Evolutionary conservation across 2,113 vertebrate species (phyloP), one percentile per base, ranked within the genome.

Genomic region (Neogobius melanostomus): DNA sequence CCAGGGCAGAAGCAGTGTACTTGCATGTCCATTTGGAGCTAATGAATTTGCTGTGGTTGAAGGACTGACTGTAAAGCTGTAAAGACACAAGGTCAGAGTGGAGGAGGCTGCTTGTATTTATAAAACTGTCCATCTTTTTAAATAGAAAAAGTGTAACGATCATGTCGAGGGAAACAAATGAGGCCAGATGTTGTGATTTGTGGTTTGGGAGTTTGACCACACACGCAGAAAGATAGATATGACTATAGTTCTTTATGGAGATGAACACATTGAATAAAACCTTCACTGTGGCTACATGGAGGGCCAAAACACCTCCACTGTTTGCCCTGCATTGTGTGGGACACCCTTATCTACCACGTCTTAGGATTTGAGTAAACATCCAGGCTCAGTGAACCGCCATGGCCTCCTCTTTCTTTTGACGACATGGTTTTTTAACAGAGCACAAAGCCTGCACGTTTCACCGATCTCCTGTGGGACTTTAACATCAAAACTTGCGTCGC

Each of bases 341-440:
- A 56, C 57, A 42, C 15, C 69, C 72, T 85, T 87, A 85, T 86
- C 82, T 79, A 57, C 43, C 54, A 16, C 50, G 64, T 66, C 69
- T 67, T 83, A 63, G 74, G 63, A 71, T 81, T 80, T 53, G 53
- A 64, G 69, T 68, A 61, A 82, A 84, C 63, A 72, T 28, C 7
- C 72, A 75, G 68, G 14, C 59, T 85, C 74, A 81, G 71, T 74
- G 68, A 72, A 65, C 72, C 9, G 3, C 47, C 47, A 46, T 80
- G 50, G 43, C 16, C 66, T 53, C 46, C 21, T 52, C 75, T 63
- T 80, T 71, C 47, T 50, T 68, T 52, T 68, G 12, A 15, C n/a
- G 64, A 72, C 71, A 77, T 72, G 74, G 76, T 65, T 82, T 66
- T 82, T 72, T 81, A 63, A 46, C 57, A 50, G 49, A 75, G 62